phyloP scores from a whole-genome alignment of 2,113 vertebrate species.

The Pseudopodoces humilis region DNA sequence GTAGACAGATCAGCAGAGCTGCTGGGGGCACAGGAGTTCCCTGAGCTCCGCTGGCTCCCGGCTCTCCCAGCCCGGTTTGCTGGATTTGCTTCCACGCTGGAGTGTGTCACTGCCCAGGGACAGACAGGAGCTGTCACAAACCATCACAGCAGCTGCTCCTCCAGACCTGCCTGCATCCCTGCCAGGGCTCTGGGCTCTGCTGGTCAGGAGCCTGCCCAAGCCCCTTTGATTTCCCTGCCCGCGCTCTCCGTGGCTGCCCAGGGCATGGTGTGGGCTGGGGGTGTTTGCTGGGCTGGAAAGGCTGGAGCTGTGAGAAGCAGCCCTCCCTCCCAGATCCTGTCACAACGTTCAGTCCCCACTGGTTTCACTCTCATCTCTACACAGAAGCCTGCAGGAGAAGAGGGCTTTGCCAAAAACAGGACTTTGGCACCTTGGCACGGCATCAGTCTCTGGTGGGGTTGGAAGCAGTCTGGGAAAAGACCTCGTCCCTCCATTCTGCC shows the following conservation, averaged over 20 bases:
- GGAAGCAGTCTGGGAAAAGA: rapidly evolving
- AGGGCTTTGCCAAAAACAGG: not conserved
- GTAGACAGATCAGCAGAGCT: not conserved
- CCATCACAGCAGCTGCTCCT: not conserved
- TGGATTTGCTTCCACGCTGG: not conserved
- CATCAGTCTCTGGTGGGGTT: not conserved
- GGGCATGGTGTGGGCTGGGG: not conserved
- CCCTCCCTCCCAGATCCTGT: not conserved
- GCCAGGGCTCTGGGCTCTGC: not conserved
- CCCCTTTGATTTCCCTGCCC: not conserved
- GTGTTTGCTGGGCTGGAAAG: not conserved
- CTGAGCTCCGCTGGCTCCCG: not conserved
- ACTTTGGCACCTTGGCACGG: not conserved
- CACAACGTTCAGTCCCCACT: not conserved
- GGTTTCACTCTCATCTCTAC: not conserved
- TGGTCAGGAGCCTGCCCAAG: not conserved
- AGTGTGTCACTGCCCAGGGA: not conserved
- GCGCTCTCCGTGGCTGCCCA: rapidly evolving
- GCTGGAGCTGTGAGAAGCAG: not conserved
- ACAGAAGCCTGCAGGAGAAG: not conserved
- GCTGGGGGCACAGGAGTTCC: not conserved
- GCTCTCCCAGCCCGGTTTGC: not conserved
- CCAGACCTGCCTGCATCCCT: not conserved
- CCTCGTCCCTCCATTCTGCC: not conserved
- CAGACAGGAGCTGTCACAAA: not conserved